Conservation (phyloP, 2,888 invertebrate genomes). For the Calliopum simillimum region DNA sequence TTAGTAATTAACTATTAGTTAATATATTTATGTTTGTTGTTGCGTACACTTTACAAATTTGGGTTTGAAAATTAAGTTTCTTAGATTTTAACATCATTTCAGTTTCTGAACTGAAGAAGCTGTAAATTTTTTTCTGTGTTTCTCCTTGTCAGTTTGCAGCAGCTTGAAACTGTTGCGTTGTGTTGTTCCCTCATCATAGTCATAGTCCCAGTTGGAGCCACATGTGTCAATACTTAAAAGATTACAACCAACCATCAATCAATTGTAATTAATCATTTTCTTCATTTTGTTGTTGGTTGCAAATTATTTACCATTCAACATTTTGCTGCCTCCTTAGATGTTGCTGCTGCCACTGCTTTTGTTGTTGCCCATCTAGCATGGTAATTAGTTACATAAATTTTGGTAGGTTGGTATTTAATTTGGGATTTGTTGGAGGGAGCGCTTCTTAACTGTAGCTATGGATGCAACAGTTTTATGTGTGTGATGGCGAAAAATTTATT, state of each 20-base stretch:
- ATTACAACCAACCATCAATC: conserved; percentile 13
- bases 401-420: too few species aligned
- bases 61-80: too few species aligned
- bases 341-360: not conserved
- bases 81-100: too few species aligned
- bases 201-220: not conserved
- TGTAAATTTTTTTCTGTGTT: not conserved
- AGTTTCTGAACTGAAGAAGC: too few species aligned
- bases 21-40: too few species aligned
- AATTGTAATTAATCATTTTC: conserved; percentile 14
- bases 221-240: conserved; percentile 22
- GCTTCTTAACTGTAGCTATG: too few species aligned
- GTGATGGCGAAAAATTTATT: too few species aligned
- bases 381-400: too few species aligned
- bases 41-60: too few species aligned
- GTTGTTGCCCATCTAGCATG: not conserved
- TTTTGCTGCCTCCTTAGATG: not conserved
- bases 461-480: too few species aligned
- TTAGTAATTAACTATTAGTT: too few species aligned
- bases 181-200: not conserved
- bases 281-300: not conserved
- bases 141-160: not conserved
- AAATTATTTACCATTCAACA: not conserved
- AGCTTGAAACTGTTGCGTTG: conserved; percentile 4
- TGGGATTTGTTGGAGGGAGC: too few species aligned